phyloP scores from a whole-genome alignment of 2,888 invertebrate species.

The Syrista parreyssii region DNA sequence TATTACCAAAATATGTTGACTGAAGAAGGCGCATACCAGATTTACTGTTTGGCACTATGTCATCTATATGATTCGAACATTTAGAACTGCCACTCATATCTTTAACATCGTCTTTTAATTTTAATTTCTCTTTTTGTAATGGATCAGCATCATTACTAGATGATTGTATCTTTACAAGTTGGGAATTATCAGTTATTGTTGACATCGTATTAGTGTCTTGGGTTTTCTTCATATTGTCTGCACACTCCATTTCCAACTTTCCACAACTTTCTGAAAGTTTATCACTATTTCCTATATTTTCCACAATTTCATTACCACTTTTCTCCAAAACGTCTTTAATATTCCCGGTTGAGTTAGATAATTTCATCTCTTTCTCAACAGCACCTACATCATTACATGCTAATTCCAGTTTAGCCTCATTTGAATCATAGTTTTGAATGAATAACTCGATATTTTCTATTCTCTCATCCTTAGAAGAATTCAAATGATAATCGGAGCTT shows the following conservation, averaged over 20 bases:
- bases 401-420: background rate
- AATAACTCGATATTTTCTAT: conserved; percentile 41
- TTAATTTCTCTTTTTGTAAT: too few relatives aligned
- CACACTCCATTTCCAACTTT: background rate
- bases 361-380: background rate
- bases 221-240: background rate
- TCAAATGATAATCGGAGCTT: conserved; percentile 5
- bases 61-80: background rate
- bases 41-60: background rate
- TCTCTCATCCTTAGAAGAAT: conserved; percentile 32
- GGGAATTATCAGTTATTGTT: background rate
- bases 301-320: background rate
- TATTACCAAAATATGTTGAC: background rate
- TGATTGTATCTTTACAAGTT: background rate
- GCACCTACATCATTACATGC: background rate
- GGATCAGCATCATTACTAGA: background rate
- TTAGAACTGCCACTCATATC: background rate
- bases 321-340: background rate
- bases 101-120: background rate
- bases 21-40: background rate
- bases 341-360: background rate
- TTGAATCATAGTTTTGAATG: conserved; percentile 30
- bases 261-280: background rate
- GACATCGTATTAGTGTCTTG: background rate
- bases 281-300: background rate